Percentiles rank a stretch among this genome's conserved stretches.
These are phyloP conservation scores for Nansenia antarctica DNA, from an alignment of 2,113 vertebrate genomes.

Conservation along the genomic window DNA sequence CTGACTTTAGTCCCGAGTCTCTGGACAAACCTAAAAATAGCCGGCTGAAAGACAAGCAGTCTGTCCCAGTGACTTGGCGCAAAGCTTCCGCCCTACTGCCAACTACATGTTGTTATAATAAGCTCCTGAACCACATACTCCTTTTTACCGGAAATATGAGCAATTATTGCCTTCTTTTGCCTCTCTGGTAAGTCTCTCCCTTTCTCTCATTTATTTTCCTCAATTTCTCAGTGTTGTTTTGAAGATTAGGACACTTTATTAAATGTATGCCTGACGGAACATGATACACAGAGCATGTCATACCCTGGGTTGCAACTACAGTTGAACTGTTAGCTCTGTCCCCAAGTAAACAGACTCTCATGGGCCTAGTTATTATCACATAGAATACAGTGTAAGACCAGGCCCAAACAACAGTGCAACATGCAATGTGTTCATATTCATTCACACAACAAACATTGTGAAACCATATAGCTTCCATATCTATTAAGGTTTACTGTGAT, in stretches of 20 bases:
- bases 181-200: slow-evolving; percentile 61
- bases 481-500: no score
- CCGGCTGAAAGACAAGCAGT: slow-evolving; percentile 42
- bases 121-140: slow-evolving; percentile 17
- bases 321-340: not conserved
- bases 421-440: no score
- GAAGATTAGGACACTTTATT: slow-evolving; percentile 31
- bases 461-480: not conserved
- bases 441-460: no score
- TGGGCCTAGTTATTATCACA: not conserved
- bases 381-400: no score
- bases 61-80: slow-evolving; percentile 62
- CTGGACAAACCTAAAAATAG: slow-evolving; percentile 72
- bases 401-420: no score
- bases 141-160: slow-evolving; percentile 55
- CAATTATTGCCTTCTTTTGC: slow-evolving; percentile 32
- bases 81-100: slow-evolving; percentile 42
- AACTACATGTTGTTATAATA: slow-evolving; percentile 44
- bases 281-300: slow-evolving; percentile 1
- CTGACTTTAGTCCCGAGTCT: slow-evolving; percentile 53
- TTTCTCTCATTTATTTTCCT: slow-evolving; percentile 18
- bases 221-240: slow-evolving; percentile 17
- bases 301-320: not conserved
- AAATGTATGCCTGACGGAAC: slow-evolving; percentile 17
- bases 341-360: slow-evolving; percentile 18